Evolutionary conservation across 2,113 vertebrate species (phyloP).

Genomic region (Globicephala melas): DNA sequence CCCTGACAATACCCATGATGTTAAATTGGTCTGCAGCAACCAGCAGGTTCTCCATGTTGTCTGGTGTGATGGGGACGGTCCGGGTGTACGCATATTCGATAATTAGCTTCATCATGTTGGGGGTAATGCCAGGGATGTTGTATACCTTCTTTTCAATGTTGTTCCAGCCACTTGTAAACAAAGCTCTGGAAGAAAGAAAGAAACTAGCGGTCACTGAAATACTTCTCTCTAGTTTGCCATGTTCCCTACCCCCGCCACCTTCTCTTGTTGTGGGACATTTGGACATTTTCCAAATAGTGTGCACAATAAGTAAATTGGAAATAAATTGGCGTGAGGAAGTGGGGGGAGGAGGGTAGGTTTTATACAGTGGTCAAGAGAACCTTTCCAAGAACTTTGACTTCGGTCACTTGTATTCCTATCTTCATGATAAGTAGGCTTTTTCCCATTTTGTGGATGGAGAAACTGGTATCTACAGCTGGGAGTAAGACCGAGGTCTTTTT

Average conservation of each 20-base stretch:
- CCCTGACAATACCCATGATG: conserved; percentile 78
- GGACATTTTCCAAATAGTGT: neutral
- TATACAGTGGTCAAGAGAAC: neutral
- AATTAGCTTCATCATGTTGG: conserved; percentile 86
- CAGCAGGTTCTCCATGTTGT: conserved; percentile 83
- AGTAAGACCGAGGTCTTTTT: neutral
- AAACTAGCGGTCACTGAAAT: conserved; percentile 13
- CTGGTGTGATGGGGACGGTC: conserved; percentile 77
- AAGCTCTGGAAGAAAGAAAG: conserved; percentile 75
- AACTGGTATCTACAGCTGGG: neutral
- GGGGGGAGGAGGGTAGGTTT: neutral
- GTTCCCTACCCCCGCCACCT: neutral
- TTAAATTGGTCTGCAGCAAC: conserved; percentile 84
- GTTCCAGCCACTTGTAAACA: conserved; percentile 86
- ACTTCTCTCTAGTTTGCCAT: neutral
- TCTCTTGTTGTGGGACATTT: neutral
- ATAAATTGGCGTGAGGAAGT: neutral
- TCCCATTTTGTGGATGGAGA: neutral
- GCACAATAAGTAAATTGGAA: neutral
- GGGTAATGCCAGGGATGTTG: conserved; percentile 82
- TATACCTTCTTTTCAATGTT: conserved; percentile 79
- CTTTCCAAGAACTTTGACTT: neutral
- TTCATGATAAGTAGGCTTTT: neutral
- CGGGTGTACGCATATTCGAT: conserved; percentile 86
- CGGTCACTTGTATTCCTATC: neutral